Conservation (phyloP, 2,888 invertebrate genomes). For the Actias luna region DNA sequence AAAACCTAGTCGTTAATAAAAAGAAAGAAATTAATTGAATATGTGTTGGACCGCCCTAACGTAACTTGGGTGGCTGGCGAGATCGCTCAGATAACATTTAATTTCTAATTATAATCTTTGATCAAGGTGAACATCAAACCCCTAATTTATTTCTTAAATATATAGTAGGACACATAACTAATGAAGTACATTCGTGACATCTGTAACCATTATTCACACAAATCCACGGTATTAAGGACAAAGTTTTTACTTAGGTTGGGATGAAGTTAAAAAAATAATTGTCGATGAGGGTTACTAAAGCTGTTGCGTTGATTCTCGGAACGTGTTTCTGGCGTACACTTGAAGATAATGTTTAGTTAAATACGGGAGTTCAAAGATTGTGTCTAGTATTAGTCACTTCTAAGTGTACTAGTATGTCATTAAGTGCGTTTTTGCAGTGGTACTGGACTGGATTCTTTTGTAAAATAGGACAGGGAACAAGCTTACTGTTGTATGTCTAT, state of each 20-base stretch:
- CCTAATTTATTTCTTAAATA: constrained; percentile 76
- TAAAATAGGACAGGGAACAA: not conserved
- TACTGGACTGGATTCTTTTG: not conserved
- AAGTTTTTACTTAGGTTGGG: constrained; percentile 36
- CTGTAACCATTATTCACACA: constrained; percentile 69
- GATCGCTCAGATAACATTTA: constrained; percentile 51
- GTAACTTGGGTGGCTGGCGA: constrained; percentile 18
- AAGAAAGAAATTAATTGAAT: not conserved
- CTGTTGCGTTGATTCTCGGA: constrained; percentile 45
- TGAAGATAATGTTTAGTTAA: constrained; percentile 31
- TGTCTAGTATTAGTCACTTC: constrained; percentile 9
- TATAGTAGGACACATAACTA: constrained; percentile 32
- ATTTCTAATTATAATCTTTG: constrained; percentile 71
- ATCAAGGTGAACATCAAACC: constrained; percentile 64
- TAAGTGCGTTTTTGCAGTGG: not conserved
- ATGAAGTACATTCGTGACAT: constrained; percentile 46
- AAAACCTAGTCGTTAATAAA: no score
- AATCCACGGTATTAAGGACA: constrained; percentile 49
- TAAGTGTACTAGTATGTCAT: not conserved
- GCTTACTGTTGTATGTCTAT: not conserved
- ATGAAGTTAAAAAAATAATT: constrained; percentile 38
- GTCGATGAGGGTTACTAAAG: constrained; percentile 32
- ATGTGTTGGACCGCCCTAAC: not conserved
- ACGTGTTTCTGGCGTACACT: constrained; percentile 50
- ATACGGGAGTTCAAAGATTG: constrained; percentile 4